A percentile compares a stretch with the other conserved stretches of the same genome.
Conservation (phyloP, 1,140 invertebrate species). For the Caenorhabditis brenneri region DNA sequence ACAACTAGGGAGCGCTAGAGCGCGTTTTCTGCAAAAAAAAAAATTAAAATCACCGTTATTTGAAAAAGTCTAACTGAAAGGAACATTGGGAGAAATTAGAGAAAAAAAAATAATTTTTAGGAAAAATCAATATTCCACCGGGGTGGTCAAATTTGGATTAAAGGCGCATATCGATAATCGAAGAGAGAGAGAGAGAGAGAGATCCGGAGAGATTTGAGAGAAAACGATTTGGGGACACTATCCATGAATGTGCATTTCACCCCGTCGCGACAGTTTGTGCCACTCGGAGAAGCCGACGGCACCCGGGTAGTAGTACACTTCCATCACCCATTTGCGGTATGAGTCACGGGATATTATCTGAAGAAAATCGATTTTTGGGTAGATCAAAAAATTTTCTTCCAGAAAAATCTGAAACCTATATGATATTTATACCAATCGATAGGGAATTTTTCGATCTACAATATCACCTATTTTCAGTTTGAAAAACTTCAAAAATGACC, state of each 20-base stretch:
- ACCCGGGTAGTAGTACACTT: constrained; percentile 68
- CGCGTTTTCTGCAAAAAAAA: neutral
- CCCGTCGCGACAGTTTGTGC: constrained; percentile 63
- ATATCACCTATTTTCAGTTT: too few relatives aligned
- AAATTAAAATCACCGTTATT: constrained; percentile 11
- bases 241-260: constrained; percentile 47
- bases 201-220: too few relatives aligned
- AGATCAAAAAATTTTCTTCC: neutral
- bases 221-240: neutral
- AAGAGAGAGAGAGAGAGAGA: neutral
- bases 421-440: too few relatives aligned
- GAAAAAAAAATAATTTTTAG: neutral
- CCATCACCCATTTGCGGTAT: constrained; percentile 70
- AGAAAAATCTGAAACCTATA: too few relatives aligned
- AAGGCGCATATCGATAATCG: neutral
- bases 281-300: constrained; percentile 67
- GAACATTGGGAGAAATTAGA: neutral
- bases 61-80: neutral
- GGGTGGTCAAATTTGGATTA: too few relatives aligned
- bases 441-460: too few relatives aligned
- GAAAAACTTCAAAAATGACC: too few relatives aligned
- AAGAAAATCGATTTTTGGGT: neutral
- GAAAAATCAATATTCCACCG: too few relatives aligned
- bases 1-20: neutral
- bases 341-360: constrained; percentile 66